phyloP scores from a whole-genome alignment of 2,113 vertebrate species.

The Eublepharis macularius region DNA sequence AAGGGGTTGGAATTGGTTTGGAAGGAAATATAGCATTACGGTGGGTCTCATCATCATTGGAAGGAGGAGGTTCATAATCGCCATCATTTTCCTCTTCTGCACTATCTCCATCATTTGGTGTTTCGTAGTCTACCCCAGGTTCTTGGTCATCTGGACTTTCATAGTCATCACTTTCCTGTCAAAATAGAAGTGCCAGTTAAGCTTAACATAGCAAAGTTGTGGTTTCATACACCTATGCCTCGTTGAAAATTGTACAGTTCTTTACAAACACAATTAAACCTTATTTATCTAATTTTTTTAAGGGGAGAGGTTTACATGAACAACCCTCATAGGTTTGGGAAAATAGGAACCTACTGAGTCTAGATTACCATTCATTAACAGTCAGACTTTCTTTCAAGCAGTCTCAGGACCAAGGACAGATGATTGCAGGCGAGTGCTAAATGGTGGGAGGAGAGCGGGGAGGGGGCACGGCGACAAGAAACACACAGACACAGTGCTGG shows the following conservation, averaged over 20 bases:
- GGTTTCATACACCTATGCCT: neutral
- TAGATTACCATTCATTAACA: fast-evolving
- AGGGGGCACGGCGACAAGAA: no score
- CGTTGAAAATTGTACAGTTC: neutral
- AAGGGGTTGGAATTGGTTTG: conserved; percentile 76
- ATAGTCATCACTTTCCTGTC: conserved; percentile 87
- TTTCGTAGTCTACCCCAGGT: conserved; percentile 87
- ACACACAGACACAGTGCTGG: no score
- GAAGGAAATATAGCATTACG: conserved; percentile 77
- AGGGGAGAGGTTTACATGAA: neutral
- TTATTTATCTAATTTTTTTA: neutral
- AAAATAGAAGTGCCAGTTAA: neutral
- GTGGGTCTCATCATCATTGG: conserved; percentile 77
- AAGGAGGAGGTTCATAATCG: conserved; percentile 89
- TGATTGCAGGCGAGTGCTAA: no score
- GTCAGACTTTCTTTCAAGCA: neutral
- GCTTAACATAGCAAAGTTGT: neutral
- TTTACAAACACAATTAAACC: neutral
- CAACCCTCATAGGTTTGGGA: neutral
- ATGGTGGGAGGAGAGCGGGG: no score
- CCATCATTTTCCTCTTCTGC: conserved; percentile 66
- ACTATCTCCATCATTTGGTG: conserved; percentile 79
- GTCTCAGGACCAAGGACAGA: neutral
- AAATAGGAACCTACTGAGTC: neutral
- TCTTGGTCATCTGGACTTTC: conserved; percentile 83